A percentile compares a stretch with the other conserved stretches of the same genome.
Evolutionary conservation across 2,888 invertebrate genomes (phyloP).

Genomic region (Lumbricus terrestris): DNA sequence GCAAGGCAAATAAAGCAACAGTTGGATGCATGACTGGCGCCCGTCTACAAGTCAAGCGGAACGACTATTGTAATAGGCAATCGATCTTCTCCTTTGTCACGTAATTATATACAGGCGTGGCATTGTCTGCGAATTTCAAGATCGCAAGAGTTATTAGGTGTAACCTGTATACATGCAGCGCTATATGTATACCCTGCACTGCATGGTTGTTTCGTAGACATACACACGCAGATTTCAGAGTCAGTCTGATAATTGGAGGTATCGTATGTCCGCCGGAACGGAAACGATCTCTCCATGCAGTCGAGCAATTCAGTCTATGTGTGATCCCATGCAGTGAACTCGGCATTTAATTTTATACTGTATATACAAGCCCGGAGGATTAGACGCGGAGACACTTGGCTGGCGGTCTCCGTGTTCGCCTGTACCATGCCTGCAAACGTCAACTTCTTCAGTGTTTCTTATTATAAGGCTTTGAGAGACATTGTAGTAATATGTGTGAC

Average conservation of each 20-base stretch:
- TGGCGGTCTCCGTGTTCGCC: neutral
- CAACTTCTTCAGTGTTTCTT: neutral
- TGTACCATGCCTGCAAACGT: neutral
- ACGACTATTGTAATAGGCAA: neutral
- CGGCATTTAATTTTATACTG: neutral
- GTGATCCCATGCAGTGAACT: neutral
- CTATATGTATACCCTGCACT: too few species aligned
- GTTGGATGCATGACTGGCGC: neutral
- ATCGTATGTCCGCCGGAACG: neutral
- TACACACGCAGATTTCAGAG: conserved; percentile 3
- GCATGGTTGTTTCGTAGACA: neutral
- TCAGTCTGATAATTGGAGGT: neutral
- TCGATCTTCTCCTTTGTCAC: neutral
- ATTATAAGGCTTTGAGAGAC: neutral
- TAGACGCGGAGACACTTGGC: neutral
- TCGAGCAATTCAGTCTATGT: too few species aligned
- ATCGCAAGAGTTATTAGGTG: too few species aligned
- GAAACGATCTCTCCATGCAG: neutral
- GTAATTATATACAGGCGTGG: neutral
- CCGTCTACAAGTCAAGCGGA: neutral
- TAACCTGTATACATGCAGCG: too few species aligned
- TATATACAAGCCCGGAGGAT: neutral
- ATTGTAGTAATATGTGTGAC: neutral
- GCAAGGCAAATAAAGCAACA: neutral
- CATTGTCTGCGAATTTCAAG: neutral